These are phyloP conservation scores for Platyscapa corneri DNA, from an alignment of 1,140 invertebrate species.

Conservation along the genomic window DNA sequence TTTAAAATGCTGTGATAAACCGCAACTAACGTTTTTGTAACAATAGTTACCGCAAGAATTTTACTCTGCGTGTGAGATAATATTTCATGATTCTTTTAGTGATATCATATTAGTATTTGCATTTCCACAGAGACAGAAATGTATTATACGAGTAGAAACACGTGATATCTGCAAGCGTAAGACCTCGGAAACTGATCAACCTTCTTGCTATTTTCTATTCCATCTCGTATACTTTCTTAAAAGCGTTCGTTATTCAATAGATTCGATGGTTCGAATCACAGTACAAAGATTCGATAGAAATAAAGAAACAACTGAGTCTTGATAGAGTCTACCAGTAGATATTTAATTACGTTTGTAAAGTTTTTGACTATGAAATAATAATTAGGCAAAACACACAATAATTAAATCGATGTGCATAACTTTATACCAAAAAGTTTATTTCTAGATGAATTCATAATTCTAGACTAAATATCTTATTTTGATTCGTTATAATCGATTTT, in stretches of 20 bases:
- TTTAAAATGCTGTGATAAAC: not conserved
- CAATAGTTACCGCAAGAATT: not conserved
- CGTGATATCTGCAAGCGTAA: not conserved
- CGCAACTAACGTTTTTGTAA: not conserved
- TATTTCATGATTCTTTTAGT: not conserved
- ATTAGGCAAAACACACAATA: too few relatives aligned
- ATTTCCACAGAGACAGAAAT: not conserved
- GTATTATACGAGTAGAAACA: not conserved
- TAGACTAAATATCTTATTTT: too few relatives aligned
- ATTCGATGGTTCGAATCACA: conserved; percentile 6
- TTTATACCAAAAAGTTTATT: too few relatives aligned
- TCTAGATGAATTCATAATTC: too few relatives aligned
- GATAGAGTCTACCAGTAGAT: not conserved
- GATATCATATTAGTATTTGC: not conserved
- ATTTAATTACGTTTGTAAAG: not conserved
- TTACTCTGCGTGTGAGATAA: not conserved
- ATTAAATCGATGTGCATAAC: too few relatives aligned
- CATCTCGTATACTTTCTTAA: conserved; percentile 29
- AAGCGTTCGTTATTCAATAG: not conserved
- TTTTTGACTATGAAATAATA: too few relatives aligned
- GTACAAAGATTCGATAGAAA: not conserved
- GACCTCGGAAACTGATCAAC: conserved; percentile 20
- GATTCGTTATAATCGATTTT: too few relatives aligned
- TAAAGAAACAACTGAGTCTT: not conserved
- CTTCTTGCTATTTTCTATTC: conserved; percentile 27